These are phyloP conservation scores for Autographa pulchrina DNA, from an alignment of 2,888 invertebrate species.

Conservation along the genomic window DNA sequence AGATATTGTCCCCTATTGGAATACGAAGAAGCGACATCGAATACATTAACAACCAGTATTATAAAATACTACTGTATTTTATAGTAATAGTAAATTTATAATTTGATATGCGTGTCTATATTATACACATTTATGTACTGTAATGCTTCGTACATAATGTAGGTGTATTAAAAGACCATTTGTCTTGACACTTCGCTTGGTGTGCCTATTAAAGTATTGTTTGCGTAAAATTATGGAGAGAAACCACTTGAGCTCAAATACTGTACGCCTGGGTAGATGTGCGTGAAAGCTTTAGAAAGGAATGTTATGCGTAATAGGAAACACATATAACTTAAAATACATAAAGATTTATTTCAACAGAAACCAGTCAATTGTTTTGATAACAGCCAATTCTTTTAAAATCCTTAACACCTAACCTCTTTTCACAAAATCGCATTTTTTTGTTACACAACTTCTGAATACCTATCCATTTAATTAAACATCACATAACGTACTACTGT, in stretches of 20 bases:
- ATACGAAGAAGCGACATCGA: slow-evolving; percentile 38
- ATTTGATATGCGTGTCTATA: slow-evolving; percentile 24
- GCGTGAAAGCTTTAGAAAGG: slow-evolving; percentile 32
- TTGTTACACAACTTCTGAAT: background rate
- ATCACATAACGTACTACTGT: background rate
- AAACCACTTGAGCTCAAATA: slow-evolving; percentile 17
- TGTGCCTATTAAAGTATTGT: slow-evolving; percentile 21
- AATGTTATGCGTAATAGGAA: slow-evolving; percentile 17
- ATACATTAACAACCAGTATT: slow-evolving; percentile 46
- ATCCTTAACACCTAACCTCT: too few species aligned
- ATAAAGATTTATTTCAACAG: too few species aligned
- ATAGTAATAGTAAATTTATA: slow-evolving; percentile 42
- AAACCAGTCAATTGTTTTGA: too few species aligned
- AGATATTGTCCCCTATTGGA: slow-evolving; percentile 48
- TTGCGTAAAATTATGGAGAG: slow-evolving; percentile 21
- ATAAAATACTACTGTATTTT: slow-evolving; percentile 50
- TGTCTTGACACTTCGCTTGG: slow-evolving; percentile 21
- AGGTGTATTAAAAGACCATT: slow-evolving; percentile 19
- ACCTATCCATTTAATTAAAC: background rate
- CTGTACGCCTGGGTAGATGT: background rate
- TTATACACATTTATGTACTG: slow-evolving; percentile 28
- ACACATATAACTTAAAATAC: background rate
- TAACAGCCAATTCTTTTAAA: too few species aligned
- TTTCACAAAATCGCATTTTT: too few species aligned
- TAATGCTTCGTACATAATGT: slow-evolving; percentile 26